These are phyloP conservation scores for Pyrrhosoma nymphula DNA, from an alignment of 2,888 invertebrate species.

Conservation along the genomic window DNA sequence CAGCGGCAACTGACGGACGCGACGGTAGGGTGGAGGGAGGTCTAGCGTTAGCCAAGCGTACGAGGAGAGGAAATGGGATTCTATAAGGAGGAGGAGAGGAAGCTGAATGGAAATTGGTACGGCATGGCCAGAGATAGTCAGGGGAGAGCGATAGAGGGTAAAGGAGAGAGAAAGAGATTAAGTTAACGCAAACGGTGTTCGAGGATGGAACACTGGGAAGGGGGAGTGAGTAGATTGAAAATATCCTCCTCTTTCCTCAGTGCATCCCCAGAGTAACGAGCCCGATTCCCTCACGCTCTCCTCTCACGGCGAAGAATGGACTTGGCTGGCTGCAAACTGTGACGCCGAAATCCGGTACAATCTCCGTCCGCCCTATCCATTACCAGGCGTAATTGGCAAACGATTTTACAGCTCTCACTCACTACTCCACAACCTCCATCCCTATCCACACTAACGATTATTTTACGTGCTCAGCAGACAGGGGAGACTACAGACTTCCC, in stretches of 20 bases:
- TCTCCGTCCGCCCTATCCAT: slow-evolving; percentile 36
- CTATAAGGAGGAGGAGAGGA: neutral
- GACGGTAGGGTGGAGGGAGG: neutral
- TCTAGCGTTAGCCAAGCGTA: neutral
- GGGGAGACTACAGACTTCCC: neutral
- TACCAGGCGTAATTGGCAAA: slow-evolving; percentile 18
- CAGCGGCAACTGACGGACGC: neutral
- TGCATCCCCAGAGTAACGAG: no score
- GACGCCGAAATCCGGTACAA: neutral
- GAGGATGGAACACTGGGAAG: neutral
- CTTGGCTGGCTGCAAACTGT: neutral
- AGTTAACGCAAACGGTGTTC: neutral
- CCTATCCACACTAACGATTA: neutral
- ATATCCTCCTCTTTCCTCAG: no score
- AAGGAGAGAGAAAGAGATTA: neutral
- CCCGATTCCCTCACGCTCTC: neutral
- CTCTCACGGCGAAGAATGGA: neutral
- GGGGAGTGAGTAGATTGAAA: neutral
- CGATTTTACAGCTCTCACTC: neutral
- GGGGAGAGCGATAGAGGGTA: no score
- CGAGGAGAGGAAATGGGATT: neutral
- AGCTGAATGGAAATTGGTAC: neutral
- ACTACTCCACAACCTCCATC: neutral
- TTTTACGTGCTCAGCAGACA: neutral
- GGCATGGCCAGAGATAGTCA: neutral